Percentiles rank a stretch among this genome's conserved stretches.
Evolutionary conservation across 2,888 invertebrate genomes (phyloP).

Genomic region (Ceramica pisi): DNA sequence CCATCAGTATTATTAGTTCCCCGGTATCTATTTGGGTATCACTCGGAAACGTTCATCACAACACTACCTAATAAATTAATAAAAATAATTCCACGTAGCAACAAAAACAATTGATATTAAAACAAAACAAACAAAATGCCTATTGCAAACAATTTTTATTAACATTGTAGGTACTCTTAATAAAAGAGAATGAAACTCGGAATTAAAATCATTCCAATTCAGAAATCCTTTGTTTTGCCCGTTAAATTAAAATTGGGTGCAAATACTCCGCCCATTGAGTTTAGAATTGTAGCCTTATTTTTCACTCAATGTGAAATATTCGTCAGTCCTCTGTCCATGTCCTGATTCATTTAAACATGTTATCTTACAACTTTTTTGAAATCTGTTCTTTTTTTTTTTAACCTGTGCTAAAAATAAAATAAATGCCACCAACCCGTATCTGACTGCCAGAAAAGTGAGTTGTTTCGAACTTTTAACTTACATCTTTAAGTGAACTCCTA

Average conservation of each 20-base stretch:
- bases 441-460: no score
- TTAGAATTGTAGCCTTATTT: background rate
- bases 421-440: no score
- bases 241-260: constrained; percentile 41
- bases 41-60: background rate
- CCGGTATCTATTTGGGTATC: background rate
- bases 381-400: no score
- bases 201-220: constrained; percentile 47
- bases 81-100: background rate
- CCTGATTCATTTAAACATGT: no score
- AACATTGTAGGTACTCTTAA: constrained; percentile 9
- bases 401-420: no score
- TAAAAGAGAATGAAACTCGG: constrained; percentile 31
- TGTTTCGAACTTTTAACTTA: no score
- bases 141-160: constrained; percentile 23
- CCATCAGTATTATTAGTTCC: background rate
- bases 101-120: constrained; percentile 29
- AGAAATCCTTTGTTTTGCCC: constrained; percentile 31
- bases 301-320: background rate
- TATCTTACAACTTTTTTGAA: no score
- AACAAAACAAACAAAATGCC: constrained; percentile 23
- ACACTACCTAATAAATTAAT: background rate
- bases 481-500: no score
- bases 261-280: constrained; percentile 5
- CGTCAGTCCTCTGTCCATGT: background rate